A percentile compares a stretch with the other conserved stretches of the same genome.
Conservation (phyloP, 2,797 vertebrate species). For the Margarornis squamiger region DNA sequence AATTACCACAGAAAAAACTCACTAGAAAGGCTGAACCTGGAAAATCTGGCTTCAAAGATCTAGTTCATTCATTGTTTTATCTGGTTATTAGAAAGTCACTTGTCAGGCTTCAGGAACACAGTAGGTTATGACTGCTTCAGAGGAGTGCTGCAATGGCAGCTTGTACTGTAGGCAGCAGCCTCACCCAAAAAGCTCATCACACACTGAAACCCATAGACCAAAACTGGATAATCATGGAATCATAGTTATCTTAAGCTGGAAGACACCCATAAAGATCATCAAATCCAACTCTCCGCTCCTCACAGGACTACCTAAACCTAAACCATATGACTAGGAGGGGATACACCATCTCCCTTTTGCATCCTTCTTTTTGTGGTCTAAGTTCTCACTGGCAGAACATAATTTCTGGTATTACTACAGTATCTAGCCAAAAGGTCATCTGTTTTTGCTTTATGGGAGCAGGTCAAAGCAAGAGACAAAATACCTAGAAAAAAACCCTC, state of each 20-base stretch:
- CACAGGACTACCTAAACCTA: neutral
- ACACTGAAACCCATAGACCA: neutral
- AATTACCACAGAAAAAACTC: neutral
- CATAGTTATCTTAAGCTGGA: neutral
- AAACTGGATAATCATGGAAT: neutral
- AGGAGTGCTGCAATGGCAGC: neutral
- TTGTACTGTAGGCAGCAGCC: neutral
- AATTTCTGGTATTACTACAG: neutral
- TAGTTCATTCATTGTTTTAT: neutral
- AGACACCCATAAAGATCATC: neutral
- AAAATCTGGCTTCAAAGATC: neutral
- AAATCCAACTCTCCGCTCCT: neutral
- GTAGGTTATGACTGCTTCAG: neutral
- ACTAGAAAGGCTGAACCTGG: neutral
- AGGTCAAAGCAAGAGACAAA: neutral
- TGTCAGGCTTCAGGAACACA: neutral
- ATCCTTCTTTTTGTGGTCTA: neutral
- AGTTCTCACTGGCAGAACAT: neutral
- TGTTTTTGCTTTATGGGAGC: neutral
- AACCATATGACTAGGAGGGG: neutral
- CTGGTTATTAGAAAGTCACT: neutral
- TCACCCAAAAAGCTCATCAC: neutral
- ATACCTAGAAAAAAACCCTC: neutral
- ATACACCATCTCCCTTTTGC: neutral
- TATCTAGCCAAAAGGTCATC: neutral